Conservation (phyloP, 1,140 invertebrate genomes). For the Harlomillsia oculata region DNA sequence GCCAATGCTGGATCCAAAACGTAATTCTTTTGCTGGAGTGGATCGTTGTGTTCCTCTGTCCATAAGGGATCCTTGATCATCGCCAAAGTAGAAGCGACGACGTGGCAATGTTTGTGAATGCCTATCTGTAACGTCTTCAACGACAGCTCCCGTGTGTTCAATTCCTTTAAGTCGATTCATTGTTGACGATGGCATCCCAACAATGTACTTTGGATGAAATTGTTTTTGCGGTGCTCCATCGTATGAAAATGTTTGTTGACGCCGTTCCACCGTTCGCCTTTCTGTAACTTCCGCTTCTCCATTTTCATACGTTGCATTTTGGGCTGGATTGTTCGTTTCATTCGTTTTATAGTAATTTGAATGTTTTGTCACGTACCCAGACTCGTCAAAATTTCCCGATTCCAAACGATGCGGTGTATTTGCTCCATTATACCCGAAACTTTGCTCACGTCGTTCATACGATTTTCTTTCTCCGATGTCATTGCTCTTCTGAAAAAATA, state of each 20-base stretch:
- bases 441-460: slow-evolving; percentile 34
- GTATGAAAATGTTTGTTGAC: slow-evolving; percentile 29
- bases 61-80: slow-evolving; percentile 26
- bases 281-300: slow-evolving; percentile 33
- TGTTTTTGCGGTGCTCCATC: slow-evolving; percentile 34
- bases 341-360: slow-evolving; percentile 34
- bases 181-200: slow-evolving; percentile 44
- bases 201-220: slow-evolving; percentile 35
- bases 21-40: slow-evolving; percentile 36
- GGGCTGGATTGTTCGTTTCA: slow-evolving; percentile 32
- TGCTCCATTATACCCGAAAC: slow-evolving; percentile 32
- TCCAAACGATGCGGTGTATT: slow-evolving; percentile 9
- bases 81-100: slow-evolving; percentile 29
- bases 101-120: slow-evolving; percentile 67
- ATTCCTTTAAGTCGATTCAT: slow-evolving; percentile 61
- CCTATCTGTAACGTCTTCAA: slow-evolving; percentile 49
- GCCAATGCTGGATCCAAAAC: slow-evolving; percentile 37
- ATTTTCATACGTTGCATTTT: slow-evolving; percentile 33
- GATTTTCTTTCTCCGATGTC: slow-evolving; percentile 32
- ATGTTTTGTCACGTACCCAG: slow-evolving; percentile 33
- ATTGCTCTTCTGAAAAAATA: slow-evolving; percentile 22
- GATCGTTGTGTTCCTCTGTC: slow-evolving; percentile 1
- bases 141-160: slow-evolving; percentile 40
- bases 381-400: slow-evolving; percentile 22
- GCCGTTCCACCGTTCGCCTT: slow-evolving; percentile 33